Evolutionary conservation across 30 jellyfish, hydroid and myxozoan genomes (phyloP).

Genomic region (Chironex yamaguchii): DNA sequence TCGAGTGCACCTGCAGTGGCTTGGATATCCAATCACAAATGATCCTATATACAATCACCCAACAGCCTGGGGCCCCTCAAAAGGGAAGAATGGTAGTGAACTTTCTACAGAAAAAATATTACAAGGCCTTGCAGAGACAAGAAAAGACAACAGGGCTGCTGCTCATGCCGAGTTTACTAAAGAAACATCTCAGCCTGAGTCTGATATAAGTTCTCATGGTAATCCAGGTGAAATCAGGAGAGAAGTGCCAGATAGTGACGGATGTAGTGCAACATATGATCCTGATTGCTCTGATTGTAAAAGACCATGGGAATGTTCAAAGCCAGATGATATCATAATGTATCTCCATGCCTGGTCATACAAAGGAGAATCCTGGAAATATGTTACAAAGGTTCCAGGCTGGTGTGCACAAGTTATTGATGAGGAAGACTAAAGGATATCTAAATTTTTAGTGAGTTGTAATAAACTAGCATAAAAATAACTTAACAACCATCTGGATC

Average conservation of each 20-base stretch:
- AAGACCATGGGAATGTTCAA: slow-evolving; percentile 80
- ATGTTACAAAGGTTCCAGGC: slow-evolving; percentile 66
- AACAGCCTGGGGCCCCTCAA: slow-evolving; percentile 89
- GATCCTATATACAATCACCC: slow-evolving; percentile 98
- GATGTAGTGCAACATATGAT: slow-evolving; percentile 55
- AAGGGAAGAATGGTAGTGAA: slow-evolving; percentile 84
- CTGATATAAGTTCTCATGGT: background rate
- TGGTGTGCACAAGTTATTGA: too few relatives aligned
- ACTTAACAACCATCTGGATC: too few relatives aligned
- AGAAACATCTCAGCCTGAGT: background rate
- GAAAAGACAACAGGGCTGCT: slow-evolving; percentile 50
- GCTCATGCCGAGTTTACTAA: background rate
- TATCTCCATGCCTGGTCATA: slow-evolving; percentile 85
- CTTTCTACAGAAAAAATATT: slow-evolving; percentile 58
- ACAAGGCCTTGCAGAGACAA: slow-evolving; percentile 47
- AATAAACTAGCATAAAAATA: too few relatives aligned
- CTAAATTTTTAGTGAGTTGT: too few relatives aligned
- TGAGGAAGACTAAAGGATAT: too few relatives aligned
- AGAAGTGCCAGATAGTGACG: background rate
- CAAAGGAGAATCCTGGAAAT: slow-evolving; percentile 90
- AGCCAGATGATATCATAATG: slow-evolving; percentile 76
- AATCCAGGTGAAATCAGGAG: background rate
- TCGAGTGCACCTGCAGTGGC: slow-evolving; percentile 96
- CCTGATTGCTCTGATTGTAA: slow-evolving; percentile 86
- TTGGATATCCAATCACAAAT: slow-evolving; percentile 91